Evolutionary conservation across 2,888 invertebrate species (phyloP).

Genomic region (Pyrochroa serraticornis): DNA sequence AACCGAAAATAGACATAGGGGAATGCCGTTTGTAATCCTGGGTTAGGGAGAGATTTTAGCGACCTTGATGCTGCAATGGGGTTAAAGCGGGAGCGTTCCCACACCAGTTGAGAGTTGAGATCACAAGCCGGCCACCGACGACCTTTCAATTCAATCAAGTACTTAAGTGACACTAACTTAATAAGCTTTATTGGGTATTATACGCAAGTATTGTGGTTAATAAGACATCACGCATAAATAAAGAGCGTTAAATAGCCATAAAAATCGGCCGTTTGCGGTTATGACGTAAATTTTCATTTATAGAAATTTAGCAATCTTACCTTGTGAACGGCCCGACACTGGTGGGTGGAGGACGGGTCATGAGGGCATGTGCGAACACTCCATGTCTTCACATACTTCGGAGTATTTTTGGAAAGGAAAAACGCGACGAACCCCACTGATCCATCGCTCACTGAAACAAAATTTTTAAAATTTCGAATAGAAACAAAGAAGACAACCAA

Average conservation of each 20-base stretch:
- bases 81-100: slow-evolving; percentile 10
- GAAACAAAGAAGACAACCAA: too few species aligned
- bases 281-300: neutral
- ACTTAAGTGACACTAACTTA: slow-evolving; percentile 20
- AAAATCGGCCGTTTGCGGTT: too few species aligned
- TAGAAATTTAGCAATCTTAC: slow-evolving; percentile 30
- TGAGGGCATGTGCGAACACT: slow-evolving; percentile 9
- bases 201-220: neutral
- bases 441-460: neutral
- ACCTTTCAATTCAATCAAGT: slow-evolving; percentile 28
- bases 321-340: slow-evolving; percentile 44
- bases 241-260: slow-evolving; percentile 5
- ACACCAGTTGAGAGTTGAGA: slow-evolving; percentile 18
- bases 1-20: too few species aligned
- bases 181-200: slow-evolving; percentile 6
- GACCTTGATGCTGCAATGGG: too few species aligned
- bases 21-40: too few species aligned
- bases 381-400: too few species aligned
- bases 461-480: neutral
- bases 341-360: slow-evolving; percentile 36
- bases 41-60: too few species aligned
- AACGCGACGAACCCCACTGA: neutral
- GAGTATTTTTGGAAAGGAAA: neutral
- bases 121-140: slow-evolving; percentile 17
- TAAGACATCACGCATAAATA: neutral